A percentile compares a stretch with the other conserved stretches of the same genome.
phyloP scores from a whole-genome alignment of 2,888 invertebrate species.

The Actias luna region DNA sequence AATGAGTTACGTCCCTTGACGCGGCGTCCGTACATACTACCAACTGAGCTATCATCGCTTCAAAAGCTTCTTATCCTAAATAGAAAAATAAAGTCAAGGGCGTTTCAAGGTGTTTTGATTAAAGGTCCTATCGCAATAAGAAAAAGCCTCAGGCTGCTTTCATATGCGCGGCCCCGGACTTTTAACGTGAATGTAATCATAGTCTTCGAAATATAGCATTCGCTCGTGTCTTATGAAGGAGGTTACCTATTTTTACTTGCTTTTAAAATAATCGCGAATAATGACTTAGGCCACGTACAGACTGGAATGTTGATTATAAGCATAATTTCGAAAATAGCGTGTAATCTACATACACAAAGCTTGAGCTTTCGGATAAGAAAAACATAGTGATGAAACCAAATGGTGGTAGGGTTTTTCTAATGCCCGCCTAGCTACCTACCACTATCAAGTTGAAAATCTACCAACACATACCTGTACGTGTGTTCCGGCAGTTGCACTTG shows the following conservation, averaged over 20 bases:
- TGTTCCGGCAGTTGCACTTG: too few species aligned
- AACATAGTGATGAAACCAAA: too few species aligned
- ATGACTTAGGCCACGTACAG: neutral
- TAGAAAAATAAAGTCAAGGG: neutral
- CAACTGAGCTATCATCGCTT: too few species aligned
- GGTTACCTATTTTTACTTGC: neutral
- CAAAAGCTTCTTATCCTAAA: neutral
- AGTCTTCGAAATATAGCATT: neutral
- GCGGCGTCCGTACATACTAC: too few species aligned
- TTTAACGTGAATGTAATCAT: too few species aligned
- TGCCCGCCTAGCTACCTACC: too few species aligned
- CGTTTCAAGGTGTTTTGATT: neutral
- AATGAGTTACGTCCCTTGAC: too few species aligned
- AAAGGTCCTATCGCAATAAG: neutral
- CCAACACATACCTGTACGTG: too few species aligned
- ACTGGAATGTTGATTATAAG: neutral
- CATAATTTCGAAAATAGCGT: neutral
- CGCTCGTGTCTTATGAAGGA: neutral
- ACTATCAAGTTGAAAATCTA: too few species aligned
- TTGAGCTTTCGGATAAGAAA: too few species aligned
- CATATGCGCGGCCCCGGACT: neutral
- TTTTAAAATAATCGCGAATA: neutral
- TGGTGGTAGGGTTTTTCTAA: too few species aligned
- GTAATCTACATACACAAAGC: too few species aligned
- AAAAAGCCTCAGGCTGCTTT: neutral